Conservation (phyloP, 2,888 invertebrate genomes). For the Cyclophora albipunctata region DNA sequence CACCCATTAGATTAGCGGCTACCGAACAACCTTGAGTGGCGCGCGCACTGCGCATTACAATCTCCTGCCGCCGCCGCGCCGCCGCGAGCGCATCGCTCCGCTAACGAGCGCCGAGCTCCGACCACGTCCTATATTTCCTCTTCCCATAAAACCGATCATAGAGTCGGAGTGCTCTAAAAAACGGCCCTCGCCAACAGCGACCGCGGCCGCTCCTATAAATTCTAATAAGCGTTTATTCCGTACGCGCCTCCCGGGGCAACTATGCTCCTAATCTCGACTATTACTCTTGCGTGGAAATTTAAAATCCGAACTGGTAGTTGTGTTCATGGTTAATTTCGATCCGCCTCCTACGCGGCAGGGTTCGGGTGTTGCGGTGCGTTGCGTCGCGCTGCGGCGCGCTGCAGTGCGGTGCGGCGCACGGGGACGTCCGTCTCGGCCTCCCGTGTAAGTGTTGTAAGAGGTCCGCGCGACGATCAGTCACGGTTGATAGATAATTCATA, state of each 20-base stretch:
- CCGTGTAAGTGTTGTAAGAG: constrained; percentile 47
- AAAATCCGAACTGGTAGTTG: constrained; percentile 57
- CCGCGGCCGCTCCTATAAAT: constrained; percentile 49
- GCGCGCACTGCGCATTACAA: constrained; percentile 39
- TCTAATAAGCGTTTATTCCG: constrained; percentile 61
- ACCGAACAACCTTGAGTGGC: constrained; percentile 64
- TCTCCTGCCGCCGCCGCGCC: constrained; percentile 14
- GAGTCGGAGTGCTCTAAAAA: constrained; percentile 53
- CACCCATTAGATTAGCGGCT: constrained; percentile 64
- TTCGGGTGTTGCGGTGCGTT: constrained; percentile 55
- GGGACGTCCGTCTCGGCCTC: constrained; percentile 29
- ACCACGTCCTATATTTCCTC: constrained; percentile 52
- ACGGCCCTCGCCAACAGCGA: constrained; percentile 48
- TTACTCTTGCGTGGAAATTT: constrained; percentile 61
- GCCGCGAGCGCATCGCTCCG: constrained; percentile 37
- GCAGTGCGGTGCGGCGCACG: constrained; percentile 24
- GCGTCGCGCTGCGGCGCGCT: constrained; percentile 41
- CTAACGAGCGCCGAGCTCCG: constrained; percentile 54
- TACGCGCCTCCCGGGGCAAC: constrained; percentile 59
- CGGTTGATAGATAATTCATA: constrained; percentile 46
- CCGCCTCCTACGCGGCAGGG: constrained; percentile 63
- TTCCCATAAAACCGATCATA: constrained; percentile 60
- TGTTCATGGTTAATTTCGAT: constrained; percentile 58
- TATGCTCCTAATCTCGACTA: constrained; percentile 64
- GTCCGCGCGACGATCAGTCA: constrained; percentile 53